A percentile compares a stretch with the other conserved stretches of the same genome.
phyloP scores from a whole-genome alignment of 2,888 invertebrate species.

The Pycnomerus fuliginosus region DNA sequence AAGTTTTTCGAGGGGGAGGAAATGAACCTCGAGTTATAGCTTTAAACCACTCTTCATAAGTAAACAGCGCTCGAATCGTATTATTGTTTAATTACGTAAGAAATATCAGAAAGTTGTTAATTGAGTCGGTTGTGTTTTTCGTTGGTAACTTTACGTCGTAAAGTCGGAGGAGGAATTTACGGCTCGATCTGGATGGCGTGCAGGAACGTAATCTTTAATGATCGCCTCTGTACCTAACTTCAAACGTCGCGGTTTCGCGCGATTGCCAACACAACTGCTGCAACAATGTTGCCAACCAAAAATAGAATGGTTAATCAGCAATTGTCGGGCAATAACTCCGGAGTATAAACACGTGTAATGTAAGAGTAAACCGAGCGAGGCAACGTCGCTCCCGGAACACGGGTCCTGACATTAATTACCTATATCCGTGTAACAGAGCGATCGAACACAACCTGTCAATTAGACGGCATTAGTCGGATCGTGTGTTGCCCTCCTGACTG shows the following conservation, averaged over 20 bases:
- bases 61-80: constrained; percentile 46
- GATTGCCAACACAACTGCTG: background rate
- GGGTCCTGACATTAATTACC: constrained; percentile 55
- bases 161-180: too few species aligned
- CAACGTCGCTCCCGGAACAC: constrained; percentile 41
- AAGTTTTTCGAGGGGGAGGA: constrained; percentile 49
- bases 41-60: constrained; percentile 30
- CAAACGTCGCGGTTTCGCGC: background rate
- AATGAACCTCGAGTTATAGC: constrained; percentile 43
- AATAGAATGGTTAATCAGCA: constrained; percentile 4
- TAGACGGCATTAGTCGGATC: constrained; percentile 51
- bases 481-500: constrained; percentile 8
- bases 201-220: background rate
- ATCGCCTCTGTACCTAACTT: background rate
- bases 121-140: constrained; percentile 34
- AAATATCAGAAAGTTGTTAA: constrained; percentile 49
- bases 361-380: constrained; percentile 43
- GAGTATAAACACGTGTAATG: constrained; percentile 46
- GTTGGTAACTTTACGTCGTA: too few species aligned
- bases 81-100: constrained; percentile 53
- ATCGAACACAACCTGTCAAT: constrained; percentile 55
- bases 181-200: background rate
- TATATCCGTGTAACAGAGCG: constrained; percentile 53
- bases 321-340: constrained; percentile 15
- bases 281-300: background rate